A percentile compares a stretch with the other conserved stretches of the same genome.
phyloP scores from a whole-genome alignment of 2,888 invertebrate species.

The Papilio gigon region DNA sequence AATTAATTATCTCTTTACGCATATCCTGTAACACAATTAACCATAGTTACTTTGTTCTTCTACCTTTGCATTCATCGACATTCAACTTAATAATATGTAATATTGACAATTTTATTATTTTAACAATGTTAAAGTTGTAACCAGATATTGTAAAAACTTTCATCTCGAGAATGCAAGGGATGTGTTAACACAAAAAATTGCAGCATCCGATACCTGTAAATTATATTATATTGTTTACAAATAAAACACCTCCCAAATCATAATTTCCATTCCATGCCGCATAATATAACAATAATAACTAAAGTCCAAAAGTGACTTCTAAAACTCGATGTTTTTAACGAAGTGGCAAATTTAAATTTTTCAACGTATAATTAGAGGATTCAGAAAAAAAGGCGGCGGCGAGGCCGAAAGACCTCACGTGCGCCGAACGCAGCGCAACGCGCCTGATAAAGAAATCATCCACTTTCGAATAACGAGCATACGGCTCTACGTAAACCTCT shows the following conservation, averaged over 20 bases:
- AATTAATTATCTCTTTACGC: no score
- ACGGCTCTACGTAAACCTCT: constrained; percentile 49
- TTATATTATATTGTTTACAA: neutral
- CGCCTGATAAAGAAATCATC: constrained; percentile 73
- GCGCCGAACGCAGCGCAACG: constrained; percentile 50
- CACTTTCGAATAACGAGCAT: constrained; percentile 68
- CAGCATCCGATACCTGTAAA: neutral
- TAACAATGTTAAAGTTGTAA: neutral
- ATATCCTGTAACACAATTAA: no score
- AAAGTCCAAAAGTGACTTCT: neutral
- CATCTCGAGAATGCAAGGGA: neutral
- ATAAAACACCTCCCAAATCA: neutral
- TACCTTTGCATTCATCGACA: no score
- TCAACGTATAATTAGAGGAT: constrained; percentile 25
- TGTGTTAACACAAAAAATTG: neutral
- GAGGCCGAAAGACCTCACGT: constrained; percentile 66
- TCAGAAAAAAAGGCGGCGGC: constrained; percentile 41
- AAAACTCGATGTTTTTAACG: constrained; percentile 15
- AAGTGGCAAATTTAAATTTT: constrained; percentile 27
- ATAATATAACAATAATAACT: neutral
- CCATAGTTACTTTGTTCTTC: no score
- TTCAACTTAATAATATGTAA: neutral
- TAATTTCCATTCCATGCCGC: no score
- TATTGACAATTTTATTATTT: neutral
- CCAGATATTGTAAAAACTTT: neutral